phyloP scores from a whole-genome alignment of 1,140 invertebrate genomes.

The Drosophila rufa region DNA sequence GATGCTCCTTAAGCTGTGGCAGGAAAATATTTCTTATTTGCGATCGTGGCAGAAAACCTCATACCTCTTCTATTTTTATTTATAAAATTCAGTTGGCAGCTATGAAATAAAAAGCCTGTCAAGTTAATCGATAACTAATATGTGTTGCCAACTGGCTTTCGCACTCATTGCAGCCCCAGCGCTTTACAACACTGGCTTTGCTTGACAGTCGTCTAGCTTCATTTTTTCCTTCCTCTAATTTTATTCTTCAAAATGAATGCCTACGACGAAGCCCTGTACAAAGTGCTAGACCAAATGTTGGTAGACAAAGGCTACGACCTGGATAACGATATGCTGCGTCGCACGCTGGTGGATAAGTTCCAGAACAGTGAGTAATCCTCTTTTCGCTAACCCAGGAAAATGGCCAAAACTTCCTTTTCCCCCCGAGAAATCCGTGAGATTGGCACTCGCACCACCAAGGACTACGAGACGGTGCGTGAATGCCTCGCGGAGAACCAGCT shows the following conservation, averaged over 20 bases:
- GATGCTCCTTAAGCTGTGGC: no score
- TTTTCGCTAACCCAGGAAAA: no score
- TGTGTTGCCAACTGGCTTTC: no score
- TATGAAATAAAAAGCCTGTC: no score
- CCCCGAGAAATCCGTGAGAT: constrained; percentile 34
- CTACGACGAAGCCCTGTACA: constrained; percentile 21
- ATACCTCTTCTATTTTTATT: no score
- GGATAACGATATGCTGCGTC: neutral
- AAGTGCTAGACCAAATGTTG: constrained; percentile 35
- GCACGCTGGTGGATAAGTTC: constrained; percentile 12
- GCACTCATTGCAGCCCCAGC: no score
- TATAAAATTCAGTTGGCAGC: no score
- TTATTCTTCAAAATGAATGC: constrained; percentile 31
- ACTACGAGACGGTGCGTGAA: constrained; percentile 8
- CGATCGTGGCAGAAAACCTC: no score
- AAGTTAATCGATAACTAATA: neutral
- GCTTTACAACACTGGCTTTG: neutral
- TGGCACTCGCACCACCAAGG: constrained; percentile 5
- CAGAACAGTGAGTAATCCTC: constrained; percentile 37
- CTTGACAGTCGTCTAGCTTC: neutral
- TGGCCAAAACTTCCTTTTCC: neutral
- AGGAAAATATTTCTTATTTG: no score
- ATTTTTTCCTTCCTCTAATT: neutral
- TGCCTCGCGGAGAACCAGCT: constrained; percentile 5
- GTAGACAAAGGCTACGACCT: neutral